Evolutionary conservation across 2,113 vertebrate species (phyloP), one percentile per base, ranked within the genome.

Genomic region (Solea senegalensis): DNA sequence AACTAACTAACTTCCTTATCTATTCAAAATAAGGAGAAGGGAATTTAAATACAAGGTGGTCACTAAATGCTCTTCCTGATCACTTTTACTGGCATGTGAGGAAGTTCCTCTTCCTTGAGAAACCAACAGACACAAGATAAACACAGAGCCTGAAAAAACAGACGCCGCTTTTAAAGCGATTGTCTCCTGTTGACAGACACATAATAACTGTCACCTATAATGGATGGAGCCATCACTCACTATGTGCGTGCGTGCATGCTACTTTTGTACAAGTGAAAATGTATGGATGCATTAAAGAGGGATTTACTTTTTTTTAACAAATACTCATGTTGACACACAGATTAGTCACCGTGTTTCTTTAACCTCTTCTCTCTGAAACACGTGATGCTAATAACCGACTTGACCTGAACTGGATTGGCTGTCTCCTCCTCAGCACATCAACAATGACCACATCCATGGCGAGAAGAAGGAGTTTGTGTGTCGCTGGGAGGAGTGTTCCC

Each of bases 401-500:
- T 16, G 8, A 52, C 9, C 54, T 15, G 39, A 53, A 27, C 49
- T 84, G 48, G 48, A 26, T 13, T 14, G 13, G 15, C n/a, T 27
- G 27, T 80, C 34, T 34, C 34, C 65, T 52, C 64, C 72, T 43
- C 88, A 99, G 98, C 98, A 99, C 84, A 99, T 99, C 92, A 99
- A 97, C 92, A 99, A 98, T 0, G 97, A 99, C 71, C 98, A 99
- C 92, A 99, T 99, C 91, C 98, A 99, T 0, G 98, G 98, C 14
- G 98, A 99, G 90, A 98, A 98, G 94, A 99, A 99, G 91, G 97
- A 99, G 92, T 98, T 99, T 39, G 97, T 99, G 54, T 99, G 98
- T 82, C 98, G 95, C 82, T 99, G 98, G 98, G 95, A 96, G 69
- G 97, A 98, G 85, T 99, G 98, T 85, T 97, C 97, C 0, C 88